These are phyloP conservation scores for Pipistrellus nathusii DNA, from an alignment of 2,797 vertebrate genomes.

Conservation along the genomic window DNA sequence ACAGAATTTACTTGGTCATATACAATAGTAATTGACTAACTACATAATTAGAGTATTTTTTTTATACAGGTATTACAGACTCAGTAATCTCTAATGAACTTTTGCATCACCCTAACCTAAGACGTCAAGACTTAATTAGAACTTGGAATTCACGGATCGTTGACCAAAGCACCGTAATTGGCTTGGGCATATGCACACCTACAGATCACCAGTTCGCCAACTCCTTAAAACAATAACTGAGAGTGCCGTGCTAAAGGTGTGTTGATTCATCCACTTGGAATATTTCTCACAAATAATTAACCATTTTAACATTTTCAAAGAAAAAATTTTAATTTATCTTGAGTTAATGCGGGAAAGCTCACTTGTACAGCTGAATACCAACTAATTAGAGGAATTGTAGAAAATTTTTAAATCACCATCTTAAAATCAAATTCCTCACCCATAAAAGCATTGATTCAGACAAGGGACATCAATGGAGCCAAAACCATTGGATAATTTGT, in stretches of 20 bases:
- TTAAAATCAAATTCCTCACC: neutral
- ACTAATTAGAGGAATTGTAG: slow-evolving; percentile 1
- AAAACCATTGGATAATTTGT: neutral
- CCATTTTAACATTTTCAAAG: slow-evolving; percentile 46
- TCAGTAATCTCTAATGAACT: slow-evolving; percentile 72
- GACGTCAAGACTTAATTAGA: slow-evolving; percentile 80
- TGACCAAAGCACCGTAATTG: slow-evolving; percentile 67
- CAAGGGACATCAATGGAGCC: neutral
- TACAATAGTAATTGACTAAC: slow-evolving; percentile 75
- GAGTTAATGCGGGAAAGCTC: neutral
- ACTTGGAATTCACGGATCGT: slow-evolving; percentile 75
- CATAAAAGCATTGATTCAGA: neutral
- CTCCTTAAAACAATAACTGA: slow-evolving; percentile 37
- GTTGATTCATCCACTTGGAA: slow-evolving; percentile 39
- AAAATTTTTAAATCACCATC: neutral
- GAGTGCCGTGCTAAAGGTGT: neutral
- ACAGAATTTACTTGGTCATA: slow-evolving; percentile 71
- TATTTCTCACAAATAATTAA: slow-evolving; percentile 57
- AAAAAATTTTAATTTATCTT: slow-evolving; percentile 19
- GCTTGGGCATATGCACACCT: neutral
- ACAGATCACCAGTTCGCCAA: slow-evolving; percentile 7
- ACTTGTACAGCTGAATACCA: slow-evolving; percentile 42
- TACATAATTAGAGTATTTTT: slow-evolving; percentile 78
- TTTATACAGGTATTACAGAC: slow-evolving; percentile 64
- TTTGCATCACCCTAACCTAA: slow-evolving; percentile 74